Conservation (phyloP, 2,888 invertebrate species). For the Petrolisthes manimaculis region DNA sequence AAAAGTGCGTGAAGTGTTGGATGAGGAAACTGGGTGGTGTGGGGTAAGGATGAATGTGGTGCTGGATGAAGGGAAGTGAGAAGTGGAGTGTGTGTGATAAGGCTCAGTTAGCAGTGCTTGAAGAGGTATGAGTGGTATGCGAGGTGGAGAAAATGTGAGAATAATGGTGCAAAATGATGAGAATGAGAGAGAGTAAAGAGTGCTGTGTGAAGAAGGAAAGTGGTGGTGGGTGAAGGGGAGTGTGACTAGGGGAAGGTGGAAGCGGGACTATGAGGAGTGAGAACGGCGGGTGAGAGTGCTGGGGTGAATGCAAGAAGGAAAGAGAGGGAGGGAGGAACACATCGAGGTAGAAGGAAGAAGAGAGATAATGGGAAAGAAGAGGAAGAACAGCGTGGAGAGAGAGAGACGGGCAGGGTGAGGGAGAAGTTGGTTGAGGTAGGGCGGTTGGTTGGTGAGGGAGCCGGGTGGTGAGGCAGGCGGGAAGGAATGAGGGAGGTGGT, state of each 20-base stretch:
- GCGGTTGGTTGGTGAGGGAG: not conserved
- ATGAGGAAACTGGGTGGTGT: not conserved
- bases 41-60: not conserved
- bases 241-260: not conserved
- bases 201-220: not conserved
- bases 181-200: no score
- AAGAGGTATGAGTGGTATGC: not conserved
- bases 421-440: not conserved
- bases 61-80: not conserved
- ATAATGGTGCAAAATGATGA: not conserved
- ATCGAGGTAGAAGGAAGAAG: not conserved
- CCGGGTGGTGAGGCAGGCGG: not conserved
- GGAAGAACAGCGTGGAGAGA: not conserved
- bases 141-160: not conserved
- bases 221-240: not conserved
- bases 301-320: not conserved
- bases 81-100: not conserved
- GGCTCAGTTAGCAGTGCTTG: not conserved
- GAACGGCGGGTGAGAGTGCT: not conserved
- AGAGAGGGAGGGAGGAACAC: not conserved
- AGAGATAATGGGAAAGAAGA: not conserved
- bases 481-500: not conserved
- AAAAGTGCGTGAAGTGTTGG: not conserved
- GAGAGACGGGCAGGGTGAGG: not conserved
- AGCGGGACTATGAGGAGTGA: not conserved